Conservation (phyloP, 2,888 invertebrate genomes). For the Trileptium ribeirensis region DNA sequence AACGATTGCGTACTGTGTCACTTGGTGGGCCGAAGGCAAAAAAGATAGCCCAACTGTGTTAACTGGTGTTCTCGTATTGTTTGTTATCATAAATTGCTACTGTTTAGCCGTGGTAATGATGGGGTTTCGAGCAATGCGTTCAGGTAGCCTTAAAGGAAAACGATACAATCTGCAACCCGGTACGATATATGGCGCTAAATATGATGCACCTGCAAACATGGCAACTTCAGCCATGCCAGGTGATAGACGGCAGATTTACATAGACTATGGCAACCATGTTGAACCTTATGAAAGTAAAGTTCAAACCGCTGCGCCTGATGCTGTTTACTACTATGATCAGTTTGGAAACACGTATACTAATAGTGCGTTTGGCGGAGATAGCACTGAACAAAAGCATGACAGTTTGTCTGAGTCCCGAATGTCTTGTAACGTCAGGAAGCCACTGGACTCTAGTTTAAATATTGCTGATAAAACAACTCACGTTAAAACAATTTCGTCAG, state of each 20-base stretch:
- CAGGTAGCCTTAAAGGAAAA: neutral
- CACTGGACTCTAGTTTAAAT: neutral
- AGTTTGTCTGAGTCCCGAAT: too few species aligned
- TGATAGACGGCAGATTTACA: neutral
- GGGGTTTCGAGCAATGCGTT: neutral
- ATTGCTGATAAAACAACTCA: neutral
- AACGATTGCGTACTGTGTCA: constrained; percentile 7
- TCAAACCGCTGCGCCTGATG: neutral
- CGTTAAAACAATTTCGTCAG: neutral
- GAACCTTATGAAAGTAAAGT: neutral
- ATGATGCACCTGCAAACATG: neutral
- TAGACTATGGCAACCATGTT: constrained; percentile 7
- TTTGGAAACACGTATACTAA: neutral
- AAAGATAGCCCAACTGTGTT: neutral
- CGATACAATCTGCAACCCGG: neutral
- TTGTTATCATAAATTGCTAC: neutral
- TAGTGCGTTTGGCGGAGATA: neutral
- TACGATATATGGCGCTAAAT: neutral
- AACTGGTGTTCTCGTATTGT: neutral
- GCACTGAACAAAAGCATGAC: neutral
- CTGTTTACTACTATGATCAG: neutral
- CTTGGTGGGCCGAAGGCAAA: constrained; percentile 6
- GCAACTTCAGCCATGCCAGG: neutral
- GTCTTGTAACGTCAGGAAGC: neutral
- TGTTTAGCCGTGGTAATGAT: neutral